Evolutionary conservation across 2,797 vertebrate species (phyloP).

Genomic region (Sandelia bainsii): DNA sequence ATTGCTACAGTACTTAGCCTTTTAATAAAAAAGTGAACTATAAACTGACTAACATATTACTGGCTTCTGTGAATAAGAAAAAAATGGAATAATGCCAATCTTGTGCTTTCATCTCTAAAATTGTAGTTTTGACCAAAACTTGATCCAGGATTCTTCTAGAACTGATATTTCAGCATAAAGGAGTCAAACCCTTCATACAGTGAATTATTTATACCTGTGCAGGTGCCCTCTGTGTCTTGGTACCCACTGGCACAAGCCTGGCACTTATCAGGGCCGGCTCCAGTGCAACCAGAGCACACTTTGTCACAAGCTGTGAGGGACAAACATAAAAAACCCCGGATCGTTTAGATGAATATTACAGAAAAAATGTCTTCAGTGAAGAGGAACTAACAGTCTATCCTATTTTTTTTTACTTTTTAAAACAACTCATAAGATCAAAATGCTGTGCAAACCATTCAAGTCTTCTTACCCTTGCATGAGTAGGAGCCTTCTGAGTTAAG

Average conservation of each 20-base stretch:
- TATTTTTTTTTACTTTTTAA: neutral
- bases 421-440: no score
- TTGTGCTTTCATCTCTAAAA: neutral
- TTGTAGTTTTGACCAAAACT: no score
- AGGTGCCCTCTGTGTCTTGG: constrained; percentile 82
- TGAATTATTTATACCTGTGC: constrained; percentile 83
- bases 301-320: constrained; percentile 87
- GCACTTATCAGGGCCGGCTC: constrained; percentile 87
- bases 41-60: neutral
- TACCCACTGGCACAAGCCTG: constrained; percentile 87
- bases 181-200: neutral
- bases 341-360: neutral
- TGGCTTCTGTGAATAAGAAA: neutral
- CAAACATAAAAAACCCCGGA: neutral
- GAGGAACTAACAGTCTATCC: neutral
- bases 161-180: no score
- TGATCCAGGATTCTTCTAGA: no score
- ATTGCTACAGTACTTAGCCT: no score
- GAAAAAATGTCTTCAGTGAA: neutral
- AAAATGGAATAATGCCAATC: neutral
- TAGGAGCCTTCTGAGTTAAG: constrained; percentile 91
- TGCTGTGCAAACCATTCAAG: no score
- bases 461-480: constrained; percentile 87
- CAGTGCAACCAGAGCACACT: constrained; percentile 89
- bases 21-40: neutral